Percentiles rank a stretch among this genome's conserved stretches.
These are phyloP conservation scores for Lepus europaeus DNA, from an alignment of 2,113 vertebrate species.

Conservation along the genomic window DNA sequence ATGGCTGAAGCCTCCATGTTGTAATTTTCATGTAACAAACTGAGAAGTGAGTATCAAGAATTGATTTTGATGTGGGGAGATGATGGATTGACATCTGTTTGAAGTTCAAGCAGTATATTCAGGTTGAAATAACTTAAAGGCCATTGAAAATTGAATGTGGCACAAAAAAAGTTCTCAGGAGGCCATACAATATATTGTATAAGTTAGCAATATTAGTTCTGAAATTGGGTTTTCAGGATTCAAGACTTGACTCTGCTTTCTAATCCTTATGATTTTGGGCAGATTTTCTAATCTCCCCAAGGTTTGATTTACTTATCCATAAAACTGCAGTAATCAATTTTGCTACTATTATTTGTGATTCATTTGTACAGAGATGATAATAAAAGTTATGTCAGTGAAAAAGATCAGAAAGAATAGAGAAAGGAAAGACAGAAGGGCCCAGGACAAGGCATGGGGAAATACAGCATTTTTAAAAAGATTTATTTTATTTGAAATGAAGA, in stretches of 20 bases:
- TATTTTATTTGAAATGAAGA: too few relatives aligned
- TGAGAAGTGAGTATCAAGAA: background rate
- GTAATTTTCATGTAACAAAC: background rate
- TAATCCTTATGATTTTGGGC: background rate
- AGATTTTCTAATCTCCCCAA: background rate
- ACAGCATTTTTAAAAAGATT: background rate
- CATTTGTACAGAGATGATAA: background rate
- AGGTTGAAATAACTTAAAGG: background rate
- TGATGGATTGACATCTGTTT: background rate
- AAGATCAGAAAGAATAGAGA: background rate
- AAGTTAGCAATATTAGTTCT: background rate
- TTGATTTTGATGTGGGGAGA: background rate
- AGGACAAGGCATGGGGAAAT: background rate
- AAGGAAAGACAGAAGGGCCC: background rate
- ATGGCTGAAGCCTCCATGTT: background rate
- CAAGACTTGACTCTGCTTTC: background rate
- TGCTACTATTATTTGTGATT: background rate
- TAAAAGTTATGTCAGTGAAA: background rate
- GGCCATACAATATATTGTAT: fast-evolving
- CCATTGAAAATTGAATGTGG: background rate
- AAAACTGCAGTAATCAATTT: background rate
- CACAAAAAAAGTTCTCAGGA: background rate
- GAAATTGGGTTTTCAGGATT: background rate
- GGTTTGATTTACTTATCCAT: background rate
- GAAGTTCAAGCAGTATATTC: background rate